Percentiles rank a stretch among this genome's conserved stretches.
Conservation (phyloP, 30 jellyfish, hydroid and myxozoan species). For the Nemopilema nomurai region DNA sequence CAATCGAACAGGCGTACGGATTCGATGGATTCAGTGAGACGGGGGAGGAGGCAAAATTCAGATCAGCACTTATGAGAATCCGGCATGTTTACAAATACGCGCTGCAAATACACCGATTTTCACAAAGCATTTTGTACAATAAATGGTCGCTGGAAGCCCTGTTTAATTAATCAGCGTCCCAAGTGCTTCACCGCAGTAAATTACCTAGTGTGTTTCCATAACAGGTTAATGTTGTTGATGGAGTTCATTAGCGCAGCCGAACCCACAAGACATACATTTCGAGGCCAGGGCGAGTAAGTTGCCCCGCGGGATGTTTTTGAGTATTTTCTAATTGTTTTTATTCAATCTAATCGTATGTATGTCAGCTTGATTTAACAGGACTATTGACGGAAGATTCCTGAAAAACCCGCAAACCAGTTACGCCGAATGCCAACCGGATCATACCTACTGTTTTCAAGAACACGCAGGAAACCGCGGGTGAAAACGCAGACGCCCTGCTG, state of each 20-base stretch:
- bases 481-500: slow-evolving; percentile 1
- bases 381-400: slow-evolving; percentile 4
- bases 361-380: slow-evolving; percentile 1
- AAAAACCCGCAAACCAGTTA: slow-evolving; percentile 47
- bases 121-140: neutral
- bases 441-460: slow-evolving; percentile 25
- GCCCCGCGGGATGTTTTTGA: slow-evolving; percentile 5
- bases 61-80: neutral
- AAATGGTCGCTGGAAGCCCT: neutral
- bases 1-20: neutral
- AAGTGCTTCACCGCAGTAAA: neutral
- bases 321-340: slow-evolving; percentile 24
- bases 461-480: slow-evolving; percentile 41
- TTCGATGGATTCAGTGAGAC: neutral
- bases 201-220: neutral
- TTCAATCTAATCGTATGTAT: slow-evolving; percentile 7
- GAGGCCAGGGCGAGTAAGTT: neutral
- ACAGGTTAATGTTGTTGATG: neutral
- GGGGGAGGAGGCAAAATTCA: neutral
- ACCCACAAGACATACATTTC: neutral
- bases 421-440: slow-evolving; percentile 22
- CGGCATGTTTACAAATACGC: neutral
- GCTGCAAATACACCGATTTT: neutral
- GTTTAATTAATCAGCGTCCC: neutral
- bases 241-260: neutral